phyloP scores from a whole-genome alignment of 2,113 vertebrate genomes.

The Rhea americana region DNA sequence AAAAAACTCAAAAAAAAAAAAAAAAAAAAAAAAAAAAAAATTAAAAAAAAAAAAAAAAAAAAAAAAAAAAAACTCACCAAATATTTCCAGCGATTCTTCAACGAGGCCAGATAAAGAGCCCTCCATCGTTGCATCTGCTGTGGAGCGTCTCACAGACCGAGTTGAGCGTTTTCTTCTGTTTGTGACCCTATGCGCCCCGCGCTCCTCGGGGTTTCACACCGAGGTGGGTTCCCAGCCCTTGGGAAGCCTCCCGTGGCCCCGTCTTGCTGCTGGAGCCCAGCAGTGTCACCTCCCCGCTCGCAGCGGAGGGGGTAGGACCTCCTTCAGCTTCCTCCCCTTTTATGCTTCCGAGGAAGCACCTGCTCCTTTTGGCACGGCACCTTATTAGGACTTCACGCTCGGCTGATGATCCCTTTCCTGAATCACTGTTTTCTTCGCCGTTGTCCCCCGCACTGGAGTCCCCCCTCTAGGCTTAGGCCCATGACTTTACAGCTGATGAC shows the following conservation, averaged over 20 bases:
- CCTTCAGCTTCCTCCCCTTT: not conserved
- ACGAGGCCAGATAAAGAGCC: not conserved
- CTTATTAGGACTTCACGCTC: slow-evolving; percentile 28
- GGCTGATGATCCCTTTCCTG: slow-evolving; percentile 42
- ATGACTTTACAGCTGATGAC: not conserved
- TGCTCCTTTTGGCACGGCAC: slow-evolving; percentile 3
- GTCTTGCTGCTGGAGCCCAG: not conserved
- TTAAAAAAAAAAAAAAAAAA: too few species aligned
- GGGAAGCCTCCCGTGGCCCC: not conserved
- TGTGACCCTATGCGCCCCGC: not conserved
- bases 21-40: too few species aligned
- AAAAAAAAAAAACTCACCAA: not conserved
- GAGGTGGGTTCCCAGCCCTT: not conserved
- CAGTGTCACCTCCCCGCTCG: not conserved
- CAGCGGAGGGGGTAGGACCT: not conserved
- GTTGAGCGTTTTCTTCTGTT: not conserved
- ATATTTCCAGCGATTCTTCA: not conserved
- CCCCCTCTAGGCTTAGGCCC: slow-evolving; percentile 32
- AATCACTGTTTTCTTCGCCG: slow-evolving; percentile 3
- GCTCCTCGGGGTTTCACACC: not conserved
- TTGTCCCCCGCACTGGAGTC: not conserved
- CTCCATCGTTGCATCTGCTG: not conserved
- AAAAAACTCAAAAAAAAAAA: too few species aligned
- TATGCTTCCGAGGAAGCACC: not conserved
- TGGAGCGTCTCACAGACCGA: not conserved